These are phyloP conservation scores for Bovichtus variegatus DNA, from an alignment of 2,797 vertebrate genomes.

Conservation along the genomic window DNA sequence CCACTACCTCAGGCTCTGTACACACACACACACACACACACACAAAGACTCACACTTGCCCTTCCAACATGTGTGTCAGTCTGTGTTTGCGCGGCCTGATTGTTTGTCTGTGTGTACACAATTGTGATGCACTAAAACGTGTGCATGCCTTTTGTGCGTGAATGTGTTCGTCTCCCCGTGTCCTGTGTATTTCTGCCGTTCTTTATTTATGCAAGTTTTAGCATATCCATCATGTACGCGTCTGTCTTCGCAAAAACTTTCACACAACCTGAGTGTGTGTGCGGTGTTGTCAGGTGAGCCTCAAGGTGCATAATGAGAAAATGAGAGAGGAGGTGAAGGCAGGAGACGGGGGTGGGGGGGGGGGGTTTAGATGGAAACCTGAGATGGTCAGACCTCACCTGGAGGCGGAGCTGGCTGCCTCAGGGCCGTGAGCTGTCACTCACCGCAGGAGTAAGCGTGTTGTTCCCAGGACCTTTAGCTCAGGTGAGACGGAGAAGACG, in stretches of 20 bases:
- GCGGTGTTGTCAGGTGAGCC: constrained; percentile 46
- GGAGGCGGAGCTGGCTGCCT: constrained; percentile 72
- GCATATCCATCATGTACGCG: neutral
- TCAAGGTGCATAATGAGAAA: constrained; percentile 38
- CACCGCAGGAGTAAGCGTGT: constrained; percentile 49
- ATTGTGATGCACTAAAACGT: neutral
- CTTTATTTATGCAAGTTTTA: neutral
- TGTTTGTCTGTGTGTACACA: neutral
- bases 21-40: constrained; percentile 4
- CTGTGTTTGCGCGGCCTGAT: neutral
- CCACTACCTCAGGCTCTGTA: constrained; percentile 59
- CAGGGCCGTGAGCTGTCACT: constrained; percentile 79
- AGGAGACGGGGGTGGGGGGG: constrained; percentile 43
- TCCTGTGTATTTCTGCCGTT: neutral
- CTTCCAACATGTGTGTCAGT: neutral
- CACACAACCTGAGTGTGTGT: neutral
- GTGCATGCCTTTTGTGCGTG: neutral
- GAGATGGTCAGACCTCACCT: constrained; percentile 76
- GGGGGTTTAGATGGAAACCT: constrained; percentile 55
- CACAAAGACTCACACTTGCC: constrained; percentile 1
- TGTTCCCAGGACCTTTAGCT: constrained; percentile 83
- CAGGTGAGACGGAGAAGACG: constrained; percentile 68
- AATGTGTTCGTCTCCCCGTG: neutral
- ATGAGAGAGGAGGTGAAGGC: constrained; percentile 37
- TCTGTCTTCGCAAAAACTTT: neutral